Percentiles rank a stretch among this genome's conserved stretches.
These are phyloP conservation scores for Microcebus ravelobensis DNA, from an alignment of 2,113 vertebrate species.

Conservation along the genomic window DNA sequence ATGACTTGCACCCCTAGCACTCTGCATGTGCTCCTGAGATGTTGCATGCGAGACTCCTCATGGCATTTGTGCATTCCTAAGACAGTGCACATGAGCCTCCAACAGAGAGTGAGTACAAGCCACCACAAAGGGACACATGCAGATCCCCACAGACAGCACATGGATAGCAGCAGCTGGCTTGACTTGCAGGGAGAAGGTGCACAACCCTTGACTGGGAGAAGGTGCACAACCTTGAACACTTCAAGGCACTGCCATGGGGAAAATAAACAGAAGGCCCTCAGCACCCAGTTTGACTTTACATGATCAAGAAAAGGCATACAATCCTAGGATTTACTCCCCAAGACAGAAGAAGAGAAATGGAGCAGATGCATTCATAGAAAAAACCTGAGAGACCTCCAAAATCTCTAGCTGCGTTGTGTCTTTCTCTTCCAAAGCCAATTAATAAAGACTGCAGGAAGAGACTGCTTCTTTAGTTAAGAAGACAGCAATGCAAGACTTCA, in stretches of 20 bases:
- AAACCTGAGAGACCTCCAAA: not conserved
- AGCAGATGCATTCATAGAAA: not conserved
- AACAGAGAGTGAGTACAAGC: not conserved
- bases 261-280: not conserved
- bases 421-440: not conserved
- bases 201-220: not conserved
- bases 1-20: not conserved
- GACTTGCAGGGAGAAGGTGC: not conserved
- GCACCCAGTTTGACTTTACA: not conserved
- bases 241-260: not conserved
- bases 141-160: not conserved
- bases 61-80: not conserved
- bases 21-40: not conserved
- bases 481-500: not conserved
- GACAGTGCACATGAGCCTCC: not conserved
- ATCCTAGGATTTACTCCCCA: not conserved
- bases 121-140: not conserved
- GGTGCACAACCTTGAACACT: not conserved
- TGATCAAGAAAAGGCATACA: not conserved
- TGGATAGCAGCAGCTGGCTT: not conserved
- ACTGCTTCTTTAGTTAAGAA: not conserved
- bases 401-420: not conserved
- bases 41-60: not conserved
- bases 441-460: not conserved
- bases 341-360: not conserved